Percentiles rank a stretch among this genome's conserved stretches.
phyloP scores from a whole-genome alignment of 2,113 vertebrate genomes.

The Clarias magur region DNA sequence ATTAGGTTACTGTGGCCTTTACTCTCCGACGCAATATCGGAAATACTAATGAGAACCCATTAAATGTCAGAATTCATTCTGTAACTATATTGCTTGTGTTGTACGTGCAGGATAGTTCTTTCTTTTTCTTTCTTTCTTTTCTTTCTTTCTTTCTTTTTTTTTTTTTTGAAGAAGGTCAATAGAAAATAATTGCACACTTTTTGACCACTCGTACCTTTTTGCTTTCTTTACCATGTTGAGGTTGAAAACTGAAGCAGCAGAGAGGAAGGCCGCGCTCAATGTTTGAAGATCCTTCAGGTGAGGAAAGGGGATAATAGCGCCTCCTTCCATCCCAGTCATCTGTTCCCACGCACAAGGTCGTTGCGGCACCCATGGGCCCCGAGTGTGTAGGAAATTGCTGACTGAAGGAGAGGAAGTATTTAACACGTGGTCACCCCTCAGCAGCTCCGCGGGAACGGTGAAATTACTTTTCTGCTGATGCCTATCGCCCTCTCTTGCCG shows the following conservation, averaged over 20 bases:
- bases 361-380: not conserved
- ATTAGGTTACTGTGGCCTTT: slow-evolving; percentile 36
- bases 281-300: slow-evolving; percentile 24
- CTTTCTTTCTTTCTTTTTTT: too few relatives aligned
- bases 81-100: not conserved
- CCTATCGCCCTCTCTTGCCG: slow-evolving; percentile 55
- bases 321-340: slow-evolving; percentile 23
- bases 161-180: not conserved
- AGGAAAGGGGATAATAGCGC: slow-evolving; percentile 1
- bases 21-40: not conserved
- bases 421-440: slow-evolving; percentile 60
- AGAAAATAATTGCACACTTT: not conserved
- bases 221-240: not conserved
- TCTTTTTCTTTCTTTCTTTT: not conserved
- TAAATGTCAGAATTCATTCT: slow-evolving; percentile 21
- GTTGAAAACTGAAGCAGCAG: slow-evolving; percentile 11
- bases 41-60: slow-evolving; percentile 16
- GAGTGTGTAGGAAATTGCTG: slow-evolving; percentile 59
- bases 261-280: slow-evolving; percentile 11
- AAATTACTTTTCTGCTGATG: slow-evolving; percentile 61
- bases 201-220: not conserved
- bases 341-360: slow-evolving; percentile 52
- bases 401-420: slow-evolving; percentile 56
- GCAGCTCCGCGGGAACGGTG: slow-evolving; percentile 53
- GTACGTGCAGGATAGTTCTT: not conserved